Evolutionary conservation across 2,888 invertebrate genomes (phyloP), one percentile per base, ranked within the genome.

Genomic region (Xiphydria camelus): DNA sequence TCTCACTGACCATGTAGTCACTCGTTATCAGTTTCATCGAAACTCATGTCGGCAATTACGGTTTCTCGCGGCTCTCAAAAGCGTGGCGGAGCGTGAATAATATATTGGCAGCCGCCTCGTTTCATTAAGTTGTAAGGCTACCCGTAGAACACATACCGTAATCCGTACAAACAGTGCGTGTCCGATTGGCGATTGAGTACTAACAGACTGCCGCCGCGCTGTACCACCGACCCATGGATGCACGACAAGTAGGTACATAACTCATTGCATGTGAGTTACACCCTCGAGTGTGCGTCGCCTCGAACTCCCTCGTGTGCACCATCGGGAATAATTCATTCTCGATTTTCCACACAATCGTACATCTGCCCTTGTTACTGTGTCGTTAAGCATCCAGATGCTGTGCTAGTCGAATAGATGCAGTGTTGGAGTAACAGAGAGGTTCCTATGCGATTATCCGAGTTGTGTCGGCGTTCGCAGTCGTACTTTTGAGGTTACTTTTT

Each of bases 241-340:
- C n/a, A 23, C 23, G 2, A n/a, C n/a, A n/a, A n/a, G 3, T 3
- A 6, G 12, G 25, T n/a, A n/a, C n/a, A n/a, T n/a, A n/a, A n/a
- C n/a, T n/a, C n/a, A n/a, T n/a, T n/a, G n/a, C n/a, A n/a, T n/a
- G n/a, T n/a, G n/a, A n/a, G n/a, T n/a, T n/a, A n/a, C n/a, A n/a
- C n/a, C n/a, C n/a, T n/a, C n/a, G n/a, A n/a, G n/a, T n/a, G n/a
- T n/a, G n/a, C n/a, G n/a, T n/a, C 6, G 29, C 12, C 5, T 5
- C 14, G n/a, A n/a, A n/a, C 45, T 44, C 51, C 52, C 47, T 46
- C 55, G 54, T 48, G 44, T 51, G 52, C 33, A 42, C 51, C 52
- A 58, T 51, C 47, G 48, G 19, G 51, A 51, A 59, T 70, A 70
- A 70, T 55, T 70, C 70, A 70, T 50, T 59, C 61, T 45, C 58